Evolutionary conservation across 2,113 vertebrate species (phyloP).

Genomic region (Reinhardtius hippoglossoides): DNA sequence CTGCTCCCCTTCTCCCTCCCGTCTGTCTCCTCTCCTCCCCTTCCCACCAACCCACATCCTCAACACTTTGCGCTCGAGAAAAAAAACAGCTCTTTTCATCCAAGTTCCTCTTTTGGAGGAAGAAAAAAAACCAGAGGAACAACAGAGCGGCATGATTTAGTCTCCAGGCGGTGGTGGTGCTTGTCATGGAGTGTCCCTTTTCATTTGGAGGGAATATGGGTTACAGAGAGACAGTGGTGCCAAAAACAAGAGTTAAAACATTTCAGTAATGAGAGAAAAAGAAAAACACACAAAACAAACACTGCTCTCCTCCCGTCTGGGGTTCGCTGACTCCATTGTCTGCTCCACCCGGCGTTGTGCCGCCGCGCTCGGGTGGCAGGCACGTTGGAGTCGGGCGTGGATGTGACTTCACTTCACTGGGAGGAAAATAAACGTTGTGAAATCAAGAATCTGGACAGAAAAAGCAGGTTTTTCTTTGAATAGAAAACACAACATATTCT

Average conservation of each 20-base stretch:
- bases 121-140: conserved; percentile 31
- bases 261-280: conserved; percentile 1
- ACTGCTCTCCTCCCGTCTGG: conserved; percentile 13
- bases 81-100: conserved; percentile 72
- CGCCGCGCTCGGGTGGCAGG: conserved; percentile 42
- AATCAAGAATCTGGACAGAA: conserved; percentile 37
- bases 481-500: conserved; percentile 10
- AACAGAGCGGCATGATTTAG: conserved; percentile 65
- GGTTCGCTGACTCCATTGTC: conserved; percentile 39
- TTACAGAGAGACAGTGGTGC: conserved; percentile 53
- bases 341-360: conserved; percentile 46
- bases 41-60: conserved; percentile 75
- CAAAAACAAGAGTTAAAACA: conserved; percentile 51
- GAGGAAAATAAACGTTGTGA: conserved; percentile 26
- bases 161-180: conserved; percentile 71
- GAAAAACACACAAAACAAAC: not conserved
- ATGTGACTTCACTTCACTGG: conserved; percentile 42
- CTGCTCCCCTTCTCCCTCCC: conserved; percentile 65
- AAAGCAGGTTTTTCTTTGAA: not conserved
- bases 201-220: conserved; percentile 67
- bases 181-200: conserved; percentile 78
- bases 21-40: conserved; percentile 53
- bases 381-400: conserved; percentile 51
- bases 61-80: conserved; percentile 67
- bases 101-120: conserved; percentile 73